Percentiles rank a stretch among this genome's conserved stretches.
Conservation (phyloP, 2,797 vertebrate genomes). For the Chelmon rostratus region DNA sequence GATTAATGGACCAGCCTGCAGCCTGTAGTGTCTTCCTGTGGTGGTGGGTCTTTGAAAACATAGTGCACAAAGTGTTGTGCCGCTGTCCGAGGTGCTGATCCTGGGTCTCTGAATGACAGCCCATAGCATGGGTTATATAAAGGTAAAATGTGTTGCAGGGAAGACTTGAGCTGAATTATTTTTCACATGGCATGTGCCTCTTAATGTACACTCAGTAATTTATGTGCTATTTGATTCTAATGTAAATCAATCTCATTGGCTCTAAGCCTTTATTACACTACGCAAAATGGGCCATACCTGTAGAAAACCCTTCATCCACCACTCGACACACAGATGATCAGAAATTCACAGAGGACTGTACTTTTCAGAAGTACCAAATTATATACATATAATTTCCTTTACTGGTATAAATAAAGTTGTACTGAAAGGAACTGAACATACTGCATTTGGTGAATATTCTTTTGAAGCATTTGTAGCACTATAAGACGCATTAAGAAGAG, state of each 20-base stretch:
- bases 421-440: neutral
- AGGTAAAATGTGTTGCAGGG: neutral
- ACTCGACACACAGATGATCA: neutral
- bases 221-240: neutral
- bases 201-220: neutral
- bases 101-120: neutral
- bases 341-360: neutral
- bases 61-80: neutral
- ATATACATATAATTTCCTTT: neutral
- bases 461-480: too few species aligned
- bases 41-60: too few species aligned
- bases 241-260: neutral
- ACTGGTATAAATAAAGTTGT: neutral
- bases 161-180: neutral
- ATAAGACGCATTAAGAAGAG: too few species aligned
- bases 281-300: neutral
- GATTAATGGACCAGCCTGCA: neutral
- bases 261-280: neutral
- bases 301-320: neutral
- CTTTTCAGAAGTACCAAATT: neutral
- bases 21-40: neutral
- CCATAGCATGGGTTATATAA: neutral
- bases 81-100: slow-evolving; percentile 37
- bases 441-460: too few species aligned
- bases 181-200: neutral